A percentile compares a stretch with the other conserved stretches of the same genome.
Evolutionary conservation across 2,888 invertebrate species (phyloP).

Genomic region (Belgica antarctica): DNA sequence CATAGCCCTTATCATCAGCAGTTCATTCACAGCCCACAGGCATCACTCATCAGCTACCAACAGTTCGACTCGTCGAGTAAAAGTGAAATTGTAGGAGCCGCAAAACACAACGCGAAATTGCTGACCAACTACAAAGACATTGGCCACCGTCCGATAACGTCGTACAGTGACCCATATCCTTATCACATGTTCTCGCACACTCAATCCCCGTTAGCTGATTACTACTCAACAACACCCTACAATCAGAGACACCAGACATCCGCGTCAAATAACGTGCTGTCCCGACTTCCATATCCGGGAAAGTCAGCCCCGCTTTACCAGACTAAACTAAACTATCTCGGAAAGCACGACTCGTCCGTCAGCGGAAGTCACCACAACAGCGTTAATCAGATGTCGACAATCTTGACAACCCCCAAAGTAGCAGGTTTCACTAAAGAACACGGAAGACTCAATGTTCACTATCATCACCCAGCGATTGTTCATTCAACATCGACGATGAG

Average conservation of each 20-base stretch:
- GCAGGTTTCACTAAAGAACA: conserved; percentile 39
- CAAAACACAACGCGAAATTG: conserved; percentile 33
- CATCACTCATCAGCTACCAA: conserved; percentile 29
- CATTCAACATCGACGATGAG: conserved; percentile 34
- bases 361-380: conserved; percentile 16
- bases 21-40: neutral
- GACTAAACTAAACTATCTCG: conserved; percentile 28
- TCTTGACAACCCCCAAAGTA: conserved; percentile 35
- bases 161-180: conserved; percentile 38
- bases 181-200: conserved; percentile 30
- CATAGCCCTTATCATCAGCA: conserved; percentile 35
- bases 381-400: conserved; percentile 32
- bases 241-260: neutral
- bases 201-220: neutral
- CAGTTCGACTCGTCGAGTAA: conserved; percentile 25
- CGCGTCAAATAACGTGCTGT: conserved; percentile 24
- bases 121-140: conserved; percentile 32
- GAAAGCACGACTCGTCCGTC: conserved; percentile 7
- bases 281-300: conserved; percentile 24
- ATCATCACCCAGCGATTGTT: conserved; percentile 34
- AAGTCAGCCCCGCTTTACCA: conserved; percentile 35
- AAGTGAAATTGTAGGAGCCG: conserved; percentile 35
- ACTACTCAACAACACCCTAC: neutral
- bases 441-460: conserved; percentile 38
- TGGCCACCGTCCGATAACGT: conserved; percentile 31